Percentiles rank a stretch among this genome's conserved stretches.
These are phyloP conservation scores for Phataginus tetradactyla DNA, from an alignment of 2,797 vertebrate genomes.

Conservation along the genomic window DNA sequence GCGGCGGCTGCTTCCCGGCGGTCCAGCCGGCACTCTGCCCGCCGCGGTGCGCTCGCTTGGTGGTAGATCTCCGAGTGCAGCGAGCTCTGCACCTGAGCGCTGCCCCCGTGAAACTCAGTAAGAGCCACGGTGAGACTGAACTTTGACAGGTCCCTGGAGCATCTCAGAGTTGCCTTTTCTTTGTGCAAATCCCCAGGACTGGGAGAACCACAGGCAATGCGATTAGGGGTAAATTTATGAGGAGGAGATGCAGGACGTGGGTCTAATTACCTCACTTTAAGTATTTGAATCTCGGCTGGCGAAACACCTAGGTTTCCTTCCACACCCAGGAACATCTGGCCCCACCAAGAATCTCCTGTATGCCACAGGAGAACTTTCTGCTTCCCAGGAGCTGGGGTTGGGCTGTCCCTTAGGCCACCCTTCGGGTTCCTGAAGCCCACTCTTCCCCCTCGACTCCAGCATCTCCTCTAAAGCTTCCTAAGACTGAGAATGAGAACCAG, in stretches of 20 bases:
- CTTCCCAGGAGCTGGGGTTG: not conserved
- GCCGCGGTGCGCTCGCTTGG: rapidly evolving
- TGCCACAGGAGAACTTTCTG: not conserved
- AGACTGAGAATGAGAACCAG: not conserved
- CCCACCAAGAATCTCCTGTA: not conserved
- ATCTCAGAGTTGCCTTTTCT: not conserved
- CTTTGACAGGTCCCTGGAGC: not conserved
- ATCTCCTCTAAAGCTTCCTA: not conserved
- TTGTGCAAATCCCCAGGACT: not conserved
- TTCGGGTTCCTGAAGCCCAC: not conserved
- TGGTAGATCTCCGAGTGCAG: rapidly evolving
- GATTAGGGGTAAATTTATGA: not conserved
- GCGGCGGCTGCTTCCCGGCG: not conserved
- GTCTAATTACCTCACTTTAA: not conserved
- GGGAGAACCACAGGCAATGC: rapidly evolving
- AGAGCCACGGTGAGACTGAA: no score
- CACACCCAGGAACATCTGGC: not conserved
- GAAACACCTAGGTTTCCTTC: not conserved
- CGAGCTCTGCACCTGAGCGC: rapidly evolving
- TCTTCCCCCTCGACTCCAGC: not conserved
- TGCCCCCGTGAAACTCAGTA: rapidly evolving
- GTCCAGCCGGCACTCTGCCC: rapidly evolving
- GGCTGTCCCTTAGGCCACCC: not conserved
- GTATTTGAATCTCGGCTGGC: not conserved
- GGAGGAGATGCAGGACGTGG: not conserved